A percentile compares a stretch with the other conserved stretches of the same genome.
Evolutionary conservation across 2,113 vertebrate genomes (phyloP).

Genomic region (Dromaius novaehollandiae): DNA sequence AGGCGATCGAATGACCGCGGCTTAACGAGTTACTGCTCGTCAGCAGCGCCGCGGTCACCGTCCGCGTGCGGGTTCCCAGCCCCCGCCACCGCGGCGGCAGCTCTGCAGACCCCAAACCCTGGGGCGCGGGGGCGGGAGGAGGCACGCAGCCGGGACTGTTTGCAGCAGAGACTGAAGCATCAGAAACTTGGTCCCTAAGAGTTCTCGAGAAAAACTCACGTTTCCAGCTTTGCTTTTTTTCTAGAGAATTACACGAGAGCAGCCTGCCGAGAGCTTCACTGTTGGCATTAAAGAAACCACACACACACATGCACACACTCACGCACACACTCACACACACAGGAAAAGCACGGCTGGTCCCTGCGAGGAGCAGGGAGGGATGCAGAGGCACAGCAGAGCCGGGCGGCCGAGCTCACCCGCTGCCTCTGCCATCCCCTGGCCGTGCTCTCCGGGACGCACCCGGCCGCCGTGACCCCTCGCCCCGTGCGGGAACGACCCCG

Average conservation of each 20-base stretch:
- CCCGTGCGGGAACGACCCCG: no score
- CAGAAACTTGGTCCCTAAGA: not conserved
- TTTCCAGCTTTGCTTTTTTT: not conserved
- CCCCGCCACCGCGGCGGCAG: no score
- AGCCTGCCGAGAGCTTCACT: not conserved
- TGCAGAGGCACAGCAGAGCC: no score
- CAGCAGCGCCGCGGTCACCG: no score
- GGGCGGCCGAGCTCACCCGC: no score
- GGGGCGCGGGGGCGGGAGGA: no score
- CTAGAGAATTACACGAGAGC: accelerated
- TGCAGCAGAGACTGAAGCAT: not conserved
- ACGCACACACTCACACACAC: accelerated
- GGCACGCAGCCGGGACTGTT: no score
- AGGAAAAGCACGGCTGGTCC: not conserved
- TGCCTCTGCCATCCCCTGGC: not conserved
- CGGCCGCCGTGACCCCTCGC: no score
- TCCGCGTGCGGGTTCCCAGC: not conserved
- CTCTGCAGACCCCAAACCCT: no score
- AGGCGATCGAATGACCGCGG: not conserved
- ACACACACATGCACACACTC: accelerated
- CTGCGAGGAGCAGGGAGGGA: not conserved
- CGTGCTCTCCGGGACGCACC: not conserved
- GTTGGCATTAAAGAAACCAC: not conserved
- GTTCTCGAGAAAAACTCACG: not conserved
- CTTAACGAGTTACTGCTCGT: not conserved